Percentiles rank a stretch among this genome's conserved stretches.
These are phyloP conservation scores for Phalloptychus januarius DNA, from an alignment of 2,797 vertebrate genomes.

Conservation along the genomic window DNA sequence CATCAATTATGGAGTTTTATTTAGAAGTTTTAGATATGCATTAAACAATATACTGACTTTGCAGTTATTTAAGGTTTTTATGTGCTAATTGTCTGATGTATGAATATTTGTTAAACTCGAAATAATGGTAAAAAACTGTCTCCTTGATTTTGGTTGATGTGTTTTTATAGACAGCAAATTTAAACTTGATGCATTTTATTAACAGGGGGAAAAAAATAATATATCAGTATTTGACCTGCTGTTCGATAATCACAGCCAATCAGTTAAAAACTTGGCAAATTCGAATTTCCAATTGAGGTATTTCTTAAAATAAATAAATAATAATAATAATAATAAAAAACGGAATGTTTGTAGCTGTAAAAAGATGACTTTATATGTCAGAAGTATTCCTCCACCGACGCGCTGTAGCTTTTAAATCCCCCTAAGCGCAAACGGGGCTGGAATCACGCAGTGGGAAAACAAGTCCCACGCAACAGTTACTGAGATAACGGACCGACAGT, in stretches of 20 bases:
- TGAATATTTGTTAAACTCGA: background rate
- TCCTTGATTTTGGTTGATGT: background rate
- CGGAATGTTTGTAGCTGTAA: background rate
- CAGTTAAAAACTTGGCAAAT: background rate
- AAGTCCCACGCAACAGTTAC: slow-evolving; percentile 69
- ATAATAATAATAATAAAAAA: background rate
- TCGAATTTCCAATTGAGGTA: background rate
- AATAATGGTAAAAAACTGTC: background rate
- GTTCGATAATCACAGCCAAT: background rate
- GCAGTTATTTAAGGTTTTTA: background rate
- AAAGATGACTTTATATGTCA: background rate
- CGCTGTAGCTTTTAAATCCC: slow-evolving; percentile 33
- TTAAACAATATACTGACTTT: background rate
- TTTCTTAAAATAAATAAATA: background rate
- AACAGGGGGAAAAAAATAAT: background rate
- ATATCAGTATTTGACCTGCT: background rate
- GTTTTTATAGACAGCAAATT: background rate
- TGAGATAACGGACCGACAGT: slow-evolving; percentile 23
- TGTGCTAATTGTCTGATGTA: background rate
- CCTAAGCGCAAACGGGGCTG: slow-evolving; percentile 44
- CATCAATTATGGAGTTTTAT: background rate
- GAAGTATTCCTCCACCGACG: slow-evolving; percentile 8
- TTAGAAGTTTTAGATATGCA: background rate
- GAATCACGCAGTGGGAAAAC: slow-evolving; percentile 29
- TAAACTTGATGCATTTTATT: background rate